phyloP scores from a whole-genome alignment of 2,113 vertebrate species.

The Grammomys dolichurus region DNA sequence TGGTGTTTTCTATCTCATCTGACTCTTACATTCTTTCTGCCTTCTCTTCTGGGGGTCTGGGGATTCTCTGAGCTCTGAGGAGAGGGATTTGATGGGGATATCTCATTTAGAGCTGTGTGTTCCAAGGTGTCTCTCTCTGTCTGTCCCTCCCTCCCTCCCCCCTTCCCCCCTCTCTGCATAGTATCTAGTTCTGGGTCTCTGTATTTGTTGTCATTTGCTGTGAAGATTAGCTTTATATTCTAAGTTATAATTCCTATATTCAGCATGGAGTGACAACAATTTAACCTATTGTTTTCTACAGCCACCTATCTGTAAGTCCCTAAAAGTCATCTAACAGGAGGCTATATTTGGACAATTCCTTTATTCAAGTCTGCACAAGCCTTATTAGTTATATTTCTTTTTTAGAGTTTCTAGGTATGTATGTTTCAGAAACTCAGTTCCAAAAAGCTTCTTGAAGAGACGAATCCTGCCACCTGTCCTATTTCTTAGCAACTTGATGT shows the following conservation, averaged over 20 bases:
- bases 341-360: not conserved
- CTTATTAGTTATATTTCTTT: constrained; percentile 31
- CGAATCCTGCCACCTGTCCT: not conserved
- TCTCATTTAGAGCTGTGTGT: not conserved
- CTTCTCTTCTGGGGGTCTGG: not conserved
- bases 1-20: too few relatives aligned
- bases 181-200: too few relatives aligned
- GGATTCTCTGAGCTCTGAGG: not conserved
- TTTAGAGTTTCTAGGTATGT: constrained; percentile 16
- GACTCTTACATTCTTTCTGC: not conserved
- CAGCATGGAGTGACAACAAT: not conserved
- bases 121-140: not conserved
- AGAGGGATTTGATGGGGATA: not conserved
- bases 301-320: not conserved
- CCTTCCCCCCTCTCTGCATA: not conserved
- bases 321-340: not conserved
- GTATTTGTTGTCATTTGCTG: not conserved
- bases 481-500: constrained; percentile 27
- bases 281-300: constrained; percentile 11
- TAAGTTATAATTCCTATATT: constrained; percentile 18
- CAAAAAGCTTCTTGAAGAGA: constrained; percentile 54
- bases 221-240: not conserved
- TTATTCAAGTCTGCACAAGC: not conserved
- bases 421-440: constrained; percentile 51
- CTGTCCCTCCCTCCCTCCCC: too few relatives aligned